A percentile compares a stretch with the other conserved stretches of the same genome.
These are phyloP conservation scores for Arnoldichthys spilopterus DNA, from an alignment of 2,797 vertebrate species.

Conservation along the genomic window DNA sequence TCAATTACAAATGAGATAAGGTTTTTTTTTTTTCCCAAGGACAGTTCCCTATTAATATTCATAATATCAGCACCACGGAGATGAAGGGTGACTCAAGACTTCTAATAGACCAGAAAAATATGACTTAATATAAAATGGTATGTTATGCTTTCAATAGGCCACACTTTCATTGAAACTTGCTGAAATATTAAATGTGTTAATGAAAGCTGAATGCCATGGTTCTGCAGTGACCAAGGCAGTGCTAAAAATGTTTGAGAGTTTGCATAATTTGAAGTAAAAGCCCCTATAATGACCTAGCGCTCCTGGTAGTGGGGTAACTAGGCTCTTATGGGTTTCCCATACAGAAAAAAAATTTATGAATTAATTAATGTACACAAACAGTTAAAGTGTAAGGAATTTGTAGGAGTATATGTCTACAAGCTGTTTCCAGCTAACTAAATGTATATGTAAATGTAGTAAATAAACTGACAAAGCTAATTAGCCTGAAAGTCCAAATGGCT, in stretches of 20 bases:
- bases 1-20: not conserved
- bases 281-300: slow-evolving; percentile 19
- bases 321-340: not conserved
- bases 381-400: too few species aligned
- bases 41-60: not conserved
- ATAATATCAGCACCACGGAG: not conserved
- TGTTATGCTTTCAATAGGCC: not conserved
- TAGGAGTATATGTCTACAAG: too few species aligned
- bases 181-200: slow-evolving; percentile 24
- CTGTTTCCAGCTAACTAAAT: too few species aligned
- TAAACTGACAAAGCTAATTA: too few species aligned
- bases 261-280: slow-evolving; percentile 23
- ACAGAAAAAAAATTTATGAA: not conserved
- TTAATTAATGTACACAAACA: too few species aligned
- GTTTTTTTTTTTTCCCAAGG: not conserved
- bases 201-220: slow-evolving; percentile 18
- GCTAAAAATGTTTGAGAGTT: too few species aligned
- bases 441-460: too few species aligned
- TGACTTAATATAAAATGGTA: slow-evolving; percentile 1
- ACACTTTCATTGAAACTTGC: not conserved
- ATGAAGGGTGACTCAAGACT: not conserved
- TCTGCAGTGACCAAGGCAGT: too few species aligned
- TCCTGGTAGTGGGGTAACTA: not conserved
- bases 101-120: not conserved
- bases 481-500: too few species aligned